Percentiles rank a stretch among this genome's conserved stretches.
Conservation (phyloP, 2,797 vertebrate genomes). For the Amphiprion clarkii region DNA sequence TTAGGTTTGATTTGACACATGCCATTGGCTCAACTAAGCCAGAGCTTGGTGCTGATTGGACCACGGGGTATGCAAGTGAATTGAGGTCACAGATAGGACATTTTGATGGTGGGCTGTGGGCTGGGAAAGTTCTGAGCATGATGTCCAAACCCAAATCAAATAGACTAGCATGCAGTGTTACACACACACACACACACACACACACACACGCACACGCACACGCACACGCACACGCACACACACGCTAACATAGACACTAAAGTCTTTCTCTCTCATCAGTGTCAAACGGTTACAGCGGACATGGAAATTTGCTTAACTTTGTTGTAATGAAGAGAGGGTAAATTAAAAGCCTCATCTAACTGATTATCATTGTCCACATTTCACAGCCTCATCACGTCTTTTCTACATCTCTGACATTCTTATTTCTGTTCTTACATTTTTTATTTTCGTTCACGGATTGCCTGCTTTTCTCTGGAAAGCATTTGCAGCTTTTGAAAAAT, state of each 20-base stretch:
- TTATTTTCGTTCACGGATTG: constrained; percentile 9
- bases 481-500: constrained; percentile 16
- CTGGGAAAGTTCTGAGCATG: constrained; percentile 44
- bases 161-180: constrained; percentile 48
- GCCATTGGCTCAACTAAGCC: constrained; percentile 55
- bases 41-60: constrained; percentile 59
- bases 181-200: constrained; percentile 12
- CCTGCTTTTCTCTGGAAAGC: not conserved
- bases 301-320: constrained; percentile 65
- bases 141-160: constrained; percentile 62
- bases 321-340: constrained; percentile 57
- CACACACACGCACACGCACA: constrained; percentile 19
- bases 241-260: constrained; percentile 13
- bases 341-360: constrained; percentile 60
- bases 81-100: constrained; percentile 63
- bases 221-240: not conserved
- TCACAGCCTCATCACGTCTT: constrained; percentile 29
- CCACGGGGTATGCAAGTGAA: constrained; percentile 54
- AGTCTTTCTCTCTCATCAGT: constrained; percentile 62
- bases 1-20: constrained; percentile 65
- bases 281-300: constrained; percentile 63
- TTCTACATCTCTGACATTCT: constrained; percentile 27
- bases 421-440: not conserved
- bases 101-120: constrained; percentile 34
- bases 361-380: constrained; percentile 60